These are phyloP conservation scores for Abrostola triplasia DNA, from an alignment of 2,888 invertebrate genomes.

Conservation along the genomic window DNA sequence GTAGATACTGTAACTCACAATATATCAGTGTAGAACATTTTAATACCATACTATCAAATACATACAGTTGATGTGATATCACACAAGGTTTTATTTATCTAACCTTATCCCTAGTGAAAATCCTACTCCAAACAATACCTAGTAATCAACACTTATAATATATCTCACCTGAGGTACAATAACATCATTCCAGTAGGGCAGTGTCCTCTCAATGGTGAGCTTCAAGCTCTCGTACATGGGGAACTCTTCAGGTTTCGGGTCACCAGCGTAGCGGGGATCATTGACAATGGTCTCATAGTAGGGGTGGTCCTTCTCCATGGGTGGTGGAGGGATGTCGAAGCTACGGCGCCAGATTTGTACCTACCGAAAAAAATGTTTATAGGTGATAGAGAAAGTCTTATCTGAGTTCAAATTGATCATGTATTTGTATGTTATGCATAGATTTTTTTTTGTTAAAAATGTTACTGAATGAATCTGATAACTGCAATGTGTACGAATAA, in stretches of 20 bases:
- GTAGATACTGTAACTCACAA: too few species aligned
- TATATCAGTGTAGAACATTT: too few species aligned
- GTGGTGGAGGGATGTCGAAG: conserved; percentile 94
- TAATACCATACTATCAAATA: too few species aligned
- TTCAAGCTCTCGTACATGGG: conserved; percentile 95
- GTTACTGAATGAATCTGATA: too few species aligned
- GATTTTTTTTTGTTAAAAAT: too few species aligned
- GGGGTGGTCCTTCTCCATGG: conserved; percentile 92
- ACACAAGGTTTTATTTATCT: too few species aligned
- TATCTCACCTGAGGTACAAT: conserved; percentile 90
- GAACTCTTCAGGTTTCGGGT: conserved; percentile 92
- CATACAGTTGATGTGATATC: too few species aligned
- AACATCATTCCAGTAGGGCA: conserved; percentile 95
- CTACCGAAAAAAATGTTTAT: conserved; percentile 63
- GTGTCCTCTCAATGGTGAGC: conserved; percentile 93
- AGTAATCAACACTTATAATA: too few species aligned
- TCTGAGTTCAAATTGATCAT: background rate
- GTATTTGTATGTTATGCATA: too few species aligned
- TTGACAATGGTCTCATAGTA: conserved; percentile 93
- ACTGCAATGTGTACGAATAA: too few species aligned
- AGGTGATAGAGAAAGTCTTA: too few species aligned
- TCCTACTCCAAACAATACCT: background rate
- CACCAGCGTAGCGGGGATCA: conserved; percentile 91
- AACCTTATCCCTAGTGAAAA: background rate
- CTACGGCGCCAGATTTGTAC: conserved; percentile 96